Conservation (phyloP, 2,113 vertebrate species). For the Poeciliopsis retropinna region DNA sequence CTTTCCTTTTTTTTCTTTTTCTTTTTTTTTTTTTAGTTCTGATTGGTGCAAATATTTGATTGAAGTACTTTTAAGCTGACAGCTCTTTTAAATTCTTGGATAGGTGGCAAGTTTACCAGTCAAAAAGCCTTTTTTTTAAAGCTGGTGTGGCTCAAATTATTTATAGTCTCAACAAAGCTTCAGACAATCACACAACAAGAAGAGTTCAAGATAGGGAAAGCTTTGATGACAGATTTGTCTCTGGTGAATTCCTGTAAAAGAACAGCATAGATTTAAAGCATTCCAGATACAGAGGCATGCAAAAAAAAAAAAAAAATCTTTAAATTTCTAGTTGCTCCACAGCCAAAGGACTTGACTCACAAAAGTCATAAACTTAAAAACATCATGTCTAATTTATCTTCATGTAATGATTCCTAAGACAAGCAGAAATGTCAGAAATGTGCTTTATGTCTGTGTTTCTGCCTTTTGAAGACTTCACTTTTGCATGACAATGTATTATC, state of each 20-base stretch:
- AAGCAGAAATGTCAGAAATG: not conserved
- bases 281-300: slow-evolving; percentile 43
- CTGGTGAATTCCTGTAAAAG: slow-evolving; percentile 14
- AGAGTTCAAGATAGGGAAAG: slow-evolving; percentile 21
- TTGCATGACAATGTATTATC: slow-evolving; percentile 8
- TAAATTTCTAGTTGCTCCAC: not conserved
- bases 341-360: not conserved
- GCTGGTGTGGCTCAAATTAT: slow-evolving; percentile 16
- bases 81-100: slow-evolving; percentile 11
- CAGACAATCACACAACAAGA: slow-evolving; percentile 71
- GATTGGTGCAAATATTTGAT: slow-evolving; percentile 42
- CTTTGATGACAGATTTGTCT: slow-evolving; percentile 14
- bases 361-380: not conserved
- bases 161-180: slow-evolving; percentile 58
- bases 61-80: slow-evolving; percentile 21
- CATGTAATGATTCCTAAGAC: not conserved
- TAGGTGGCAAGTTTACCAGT: slow-evolving; percentile 26
- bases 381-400: not conserved
- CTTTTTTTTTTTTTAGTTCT: slow-evolving; percentile 32
- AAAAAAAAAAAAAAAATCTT: not conserved
- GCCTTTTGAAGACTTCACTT: not conserved
- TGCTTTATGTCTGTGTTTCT: not conserved
- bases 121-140: slow-evolving; percentile 22
- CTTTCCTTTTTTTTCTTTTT: too few relatives aligned
- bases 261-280: slow-evolving; percentile 46